Conservation (phyloP, 2,888 invertebrate genomes). For the Thera britannica region DNA sequence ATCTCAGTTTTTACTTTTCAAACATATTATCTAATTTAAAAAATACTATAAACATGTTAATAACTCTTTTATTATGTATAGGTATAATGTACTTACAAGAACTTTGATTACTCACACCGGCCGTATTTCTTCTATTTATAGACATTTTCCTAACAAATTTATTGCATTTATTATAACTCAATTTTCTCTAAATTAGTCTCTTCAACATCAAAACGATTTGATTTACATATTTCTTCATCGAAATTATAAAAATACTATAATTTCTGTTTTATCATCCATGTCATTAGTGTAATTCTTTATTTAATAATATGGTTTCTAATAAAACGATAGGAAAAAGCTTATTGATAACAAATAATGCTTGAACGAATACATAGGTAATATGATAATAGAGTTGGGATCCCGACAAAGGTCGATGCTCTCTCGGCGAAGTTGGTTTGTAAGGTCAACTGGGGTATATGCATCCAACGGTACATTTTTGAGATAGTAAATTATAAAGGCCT, state of each 20-base stretch:
- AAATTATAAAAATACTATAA: slow-evolving; percentile 25
- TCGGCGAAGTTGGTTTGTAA: slow-evolving; percentile 1
- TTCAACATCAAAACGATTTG: slow-evolving; percentile 29
- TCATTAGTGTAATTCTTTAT: slow-evolving; percentile 30
- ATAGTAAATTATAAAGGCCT: background rate
- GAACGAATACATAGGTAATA: background rate
- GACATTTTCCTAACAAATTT: slow-evolving; percentile 22
- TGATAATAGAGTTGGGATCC: slow-evolving; percentile 1
- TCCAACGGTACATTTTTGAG: background rate
- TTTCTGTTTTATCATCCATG: slow-evolving; percentile 26
- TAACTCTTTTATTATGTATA: slow-evolving; percentile 8
- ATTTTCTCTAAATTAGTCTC: slow-evolving; percentile 33
- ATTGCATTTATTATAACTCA: slow-evolving; percentile 38
- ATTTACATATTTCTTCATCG: slow-evolving; percentile 37
- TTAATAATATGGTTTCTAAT: slow-evolving; percentile 24
- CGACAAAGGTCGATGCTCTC: slow-evolving; percentile 27
- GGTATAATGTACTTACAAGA: slow-evolving; percentile 10
- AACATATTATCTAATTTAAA: too few species aligned
- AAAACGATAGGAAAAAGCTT: slow-evolving; percentile 18
- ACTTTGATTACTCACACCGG: slow-evolving; percentile 23
- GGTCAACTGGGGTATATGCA: background rate
- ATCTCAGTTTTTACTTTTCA: too few species aligned
- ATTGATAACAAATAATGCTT: slow-evolving; percentile 33
- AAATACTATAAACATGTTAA: slow-evolving; percentile 1
- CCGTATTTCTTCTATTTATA: slow-evolving; percentile 16